phyloP scores from a whole-genome alignment of 2,797 vertebrate genomes.

The Poecilia gillii region DNA sequence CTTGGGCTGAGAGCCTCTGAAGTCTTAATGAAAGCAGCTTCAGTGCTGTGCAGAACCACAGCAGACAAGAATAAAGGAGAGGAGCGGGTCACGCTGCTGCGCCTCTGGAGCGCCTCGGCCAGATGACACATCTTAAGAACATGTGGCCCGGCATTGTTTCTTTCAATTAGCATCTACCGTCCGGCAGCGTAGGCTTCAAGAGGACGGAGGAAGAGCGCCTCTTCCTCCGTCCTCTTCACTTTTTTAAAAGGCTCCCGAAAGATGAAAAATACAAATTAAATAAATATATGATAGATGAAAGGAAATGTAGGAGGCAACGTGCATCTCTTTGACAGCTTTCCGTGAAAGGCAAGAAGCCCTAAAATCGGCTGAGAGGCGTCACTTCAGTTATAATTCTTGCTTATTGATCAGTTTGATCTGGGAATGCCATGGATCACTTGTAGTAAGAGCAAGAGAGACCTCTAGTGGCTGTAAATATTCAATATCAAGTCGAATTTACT shows the following conservation, averaged over 20 bases:
- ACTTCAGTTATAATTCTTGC: background rate
- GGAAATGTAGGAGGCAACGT: conserved; percentile 75
- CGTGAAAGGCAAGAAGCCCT: conserved; percentile 42
- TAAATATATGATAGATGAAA: conserved; percentile 55
- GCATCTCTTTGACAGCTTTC: conserved; percentile 44
- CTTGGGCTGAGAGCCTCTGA: background rate
- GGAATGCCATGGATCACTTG: background rate
- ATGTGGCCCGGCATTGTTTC: conserved; percentile 50
- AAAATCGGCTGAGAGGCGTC: background rate
- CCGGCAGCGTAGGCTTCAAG: background rate
- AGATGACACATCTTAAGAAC: conserved; percentile 24
- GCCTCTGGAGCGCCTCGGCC: conserved; percentile 5
- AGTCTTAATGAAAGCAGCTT: background rate
- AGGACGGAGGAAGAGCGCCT: background rate
- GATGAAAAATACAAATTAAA: background rate
- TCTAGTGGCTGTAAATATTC: background rate
- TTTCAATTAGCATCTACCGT: conserved; percentile 51
- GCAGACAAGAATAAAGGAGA: background rate
- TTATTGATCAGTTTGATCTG: background rate
- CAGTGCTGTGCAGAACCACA: background rate
- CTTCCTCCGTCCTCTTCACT: conserved; percentile 49
- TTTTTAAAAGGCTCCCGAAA: conserved; percentile 60
- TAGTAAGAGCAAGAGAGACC: background rate
- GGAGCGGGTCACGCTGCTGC: background rate
- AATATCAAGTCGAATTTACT: too few relatives aligned